A percentile compares a stretch with the other conserved stretches of the same genome.
phyloP scores from a whole-genome alignment of 2,113 vertebrate species.

The Fulmarus glacialis region DNA sequence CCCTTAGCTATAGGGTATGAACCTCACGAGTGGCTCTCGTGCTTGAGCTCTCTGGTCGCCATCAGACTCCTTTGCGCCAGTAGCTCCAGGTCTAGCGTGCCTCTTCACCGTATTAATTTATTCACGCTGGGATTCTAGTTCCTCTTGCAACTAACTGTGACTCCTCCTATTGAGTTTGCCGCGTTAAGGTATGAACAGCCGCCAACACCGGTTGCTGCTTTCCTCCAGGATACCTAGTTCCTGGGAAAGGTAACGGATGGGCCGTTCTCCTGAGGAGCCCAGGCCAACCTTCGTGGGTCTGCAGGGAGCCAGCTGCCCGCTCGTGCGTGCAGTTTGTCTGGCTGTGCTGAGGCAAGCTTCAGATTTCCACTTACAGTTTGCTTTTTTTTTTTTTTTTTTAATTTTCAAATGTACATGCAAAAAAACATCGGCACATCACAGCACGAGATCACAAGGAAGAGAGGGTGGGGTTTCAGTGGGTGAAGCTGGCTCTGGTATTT shows the following conservation, averaged over 20 bases:
- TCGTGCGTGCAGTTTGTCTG: neutral
- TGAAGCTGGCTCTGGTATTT: neutral
- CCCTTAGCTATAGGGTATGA: neutral
- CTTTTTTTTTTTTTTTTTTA: neutral
- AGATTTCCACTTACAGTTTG: neutral
- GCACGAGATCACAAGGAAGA: neutral
- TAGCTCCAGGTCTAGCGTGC: neutral
- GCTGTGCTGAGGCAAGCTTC: neutral
- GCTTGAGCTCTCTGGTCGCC: neutral
- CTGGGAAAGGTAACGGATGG: neutral
- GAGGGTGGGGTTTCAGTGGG: neutral
- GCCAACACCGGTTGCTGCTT: neutral
- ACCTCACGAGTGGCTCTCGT: neutral
- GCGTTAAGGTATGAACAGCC: neutral
- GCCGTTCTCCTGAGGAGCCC: neutral
- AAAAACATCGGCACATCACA: neutral
- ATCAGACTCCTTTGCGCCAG: neutral
- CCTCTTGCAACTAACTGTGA: neutral
- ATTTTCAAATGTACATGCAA: slow-evolving; percentile 31
- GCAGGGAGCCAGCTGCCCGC: neutral
- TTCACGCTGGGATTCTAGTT: neutral
- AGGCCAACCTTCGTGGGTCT: neutral
- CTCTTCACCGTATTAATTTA: neutral
- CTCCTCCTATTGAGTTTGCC: neutral
- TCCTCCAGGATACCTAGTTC: neutral